A percentile compares a stretch with the other conserved stretches of the same genome.
phyloP scores from a whole-genome alignment of 2,797 vertebrate species.

The Moxostoma hubbsi region DNA sequence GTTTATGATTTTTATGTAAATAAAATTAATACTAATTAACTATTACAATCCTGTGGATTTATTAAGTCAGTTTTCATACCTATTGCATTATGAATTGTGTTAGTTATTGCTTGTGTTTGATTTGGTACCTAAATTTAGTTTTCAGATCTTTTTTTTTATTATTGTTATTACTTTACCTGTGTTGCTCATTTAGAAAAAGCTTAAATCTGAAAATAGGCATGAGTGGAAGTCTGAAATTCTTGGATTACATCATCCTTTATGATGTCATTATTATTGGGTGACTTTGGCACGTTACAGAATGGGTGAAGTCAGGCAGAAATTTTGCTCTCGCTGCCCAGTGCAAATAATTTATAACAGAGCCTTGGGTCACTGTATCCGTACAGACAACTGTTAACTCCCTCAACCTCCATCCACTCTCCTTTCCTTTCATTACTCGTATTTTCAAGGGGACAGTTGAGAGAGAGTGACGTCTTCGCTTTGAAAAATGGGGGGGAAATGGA shows the following conservation, averaged over 20 bases:
- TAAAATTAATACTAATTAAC: too few species aligned
- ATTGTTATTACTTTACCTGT: neutral
- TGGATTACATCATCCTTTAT: constrained; percentile 64
- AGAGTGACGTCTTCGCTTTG: constrained; percentile 55
- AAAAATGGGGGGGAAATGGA: constrained; percentile 32
- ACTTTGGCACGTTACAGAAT: constrained; percentile 61
- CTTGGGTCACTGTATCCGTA: constrained; percentile 41
- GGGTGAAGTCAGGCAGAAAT: constrained; percentile 57
- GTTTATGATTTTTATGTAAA: too few species aligned
- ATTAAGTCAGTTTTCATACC: too few species aligned
- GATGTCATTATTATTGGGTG: constrained; percentile 66
- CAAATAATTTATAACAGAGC: constrained; percentile 54
- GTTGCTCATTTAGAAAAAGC: constrained; percentile 40
- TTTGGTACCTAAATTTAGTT: neutral
- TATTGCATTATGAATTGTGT: too few species aligned
- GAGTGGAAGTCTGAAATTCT: constrained; percentile 53
- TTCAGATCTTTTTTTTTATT: neutral
- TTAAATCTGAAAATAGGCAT: constrained; percentile 55
- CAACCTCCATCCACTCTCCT: constrained; percentile 10
- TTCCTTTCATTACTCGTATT: constrained; percentile 48
- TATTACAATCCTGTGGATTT: too few species aligned
- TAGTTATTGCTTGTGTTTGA: too few species aligned
- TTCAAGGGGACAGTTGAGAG: constrained; percentile 40
- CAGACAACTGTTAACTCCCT: constrained; percentile 35
- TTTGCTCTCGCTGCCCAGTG: constrained; percentile 51